Evolutionary conservation across 2,113 vertebrate genomes (phyloP).

Genomic region (Aleadryas rufinucha): DNA sequence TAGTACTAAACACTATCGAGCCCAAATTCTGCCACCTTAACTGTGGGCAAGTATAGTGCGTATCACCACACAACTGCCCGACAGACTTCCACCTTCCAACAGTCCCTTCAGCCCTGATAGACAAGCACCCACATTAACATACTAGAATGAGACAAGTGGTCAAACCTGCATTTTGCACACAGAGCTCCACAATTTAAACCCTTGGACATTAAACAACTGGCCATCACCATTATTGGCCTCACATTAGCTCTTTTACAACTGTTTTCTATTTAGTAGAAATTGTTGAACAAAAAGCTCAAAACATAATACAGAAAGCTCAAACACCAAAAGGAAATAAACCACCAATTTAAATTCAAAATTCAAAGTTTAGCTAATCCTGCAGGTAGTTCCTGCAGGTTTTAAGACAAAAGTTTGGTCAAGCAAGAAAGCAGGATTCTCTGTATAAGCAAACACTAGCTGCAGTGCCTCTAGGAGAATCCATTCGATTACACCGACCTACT

Average conservation of each 20-base stretch:
- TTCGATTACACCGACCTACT: neutral
- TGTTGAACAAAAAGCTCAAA: neutral
- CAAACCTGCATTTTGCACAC: neutral
- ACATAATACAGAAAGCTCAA: neutral
- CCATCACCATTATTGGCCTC: neutral
- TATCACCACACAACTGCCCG: neutral
- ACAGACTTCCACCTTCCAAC: neutral
- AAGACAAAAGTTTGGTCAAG: neutral
- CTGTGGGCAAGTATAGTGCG: neutral
- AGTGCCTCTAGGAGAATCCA: neutral
- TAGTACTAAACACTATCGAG: neutral
- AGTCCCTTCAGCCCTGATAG: neutral
- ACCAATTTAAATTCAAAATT: neutral
- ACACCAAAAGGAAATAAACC: neutral
- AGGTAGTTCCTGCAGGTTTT: neutral
- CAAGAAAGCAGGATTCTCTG: neutral
- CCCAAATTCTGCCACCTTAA: neutral
- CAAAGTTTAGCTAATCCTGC: neutral
- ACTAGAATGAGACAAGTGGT: neutral
- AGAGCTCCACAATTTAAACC: neutral
- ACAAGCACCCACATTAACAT: neutral
- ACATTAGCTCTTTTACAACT: neutral
- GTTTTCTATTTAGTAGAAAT: neutral
- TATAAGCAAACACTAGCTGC: neutral
- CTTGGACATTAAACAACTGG: neutral